Evolutionary conservation across 2,113 vertebrate species (phyloP).

Genomic region (Erythrolamprus reginae): DNA sequence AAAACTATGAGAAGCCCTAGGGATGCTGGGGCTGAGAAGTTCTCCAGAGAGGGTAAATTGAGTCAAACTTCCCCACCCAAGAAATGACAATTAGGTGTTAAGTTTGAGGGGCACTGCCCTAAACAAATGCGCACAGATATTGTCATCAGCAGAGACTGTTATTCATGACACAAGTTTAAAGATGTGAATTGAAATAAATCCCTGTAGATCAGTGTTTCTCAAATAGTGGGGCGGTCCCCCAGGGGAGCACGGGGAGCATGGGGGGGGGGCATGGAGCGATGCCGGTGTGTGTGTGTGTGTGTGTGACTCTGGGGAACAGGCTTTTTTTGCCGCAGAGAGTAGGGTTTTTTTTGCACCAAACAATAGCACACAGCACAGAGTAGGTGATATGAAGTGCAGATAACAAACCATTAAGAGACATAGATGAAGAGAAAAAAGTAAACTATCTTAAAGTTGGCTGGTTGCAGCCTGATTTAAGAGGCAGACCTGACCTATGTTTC

Average conservation of each 20-base stretch:
- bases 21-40: too few relatives aligned
- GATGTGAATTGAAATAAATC: neutral
- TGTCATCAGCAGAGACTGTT: neutral
- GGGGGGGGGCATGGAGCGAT: too few relatives aligned
- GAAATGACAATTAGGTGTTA: neutral
- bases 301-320: too few relatives aligned
- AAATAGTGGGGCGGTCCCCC: too few relatives aligned
- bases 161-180: neutral
- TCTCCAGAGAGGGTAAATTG: neutral
- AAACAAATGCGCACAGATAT: neutral
- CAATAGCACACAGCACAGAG: too few relatives aligned
- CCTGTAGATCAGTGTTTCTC: neutral
- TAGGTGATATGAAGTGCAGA: too few relatives aligned
- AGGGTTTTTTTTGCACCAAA: too few relatives aligned
- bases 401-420: too few relatives aligned
- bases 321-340: too few relatives aligned
- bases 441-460: neutral
- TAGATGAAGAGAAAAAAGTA: neutral
- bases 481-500: neutral
- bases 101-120: neutral
- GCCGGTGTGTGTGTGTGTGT: too few relatives aligned
- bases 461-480: neutral
- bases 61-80: neutral
- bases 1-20: neutral
- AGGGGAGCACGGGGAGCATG: too few relatives aligned